A percentile compares a stretch with the other conserved stretches of the same genome.
Evolutionary conservation across 2,113 vertebrate species (phyloP).

Genomic region (Dolichallabes microphthalmus): DNA sequence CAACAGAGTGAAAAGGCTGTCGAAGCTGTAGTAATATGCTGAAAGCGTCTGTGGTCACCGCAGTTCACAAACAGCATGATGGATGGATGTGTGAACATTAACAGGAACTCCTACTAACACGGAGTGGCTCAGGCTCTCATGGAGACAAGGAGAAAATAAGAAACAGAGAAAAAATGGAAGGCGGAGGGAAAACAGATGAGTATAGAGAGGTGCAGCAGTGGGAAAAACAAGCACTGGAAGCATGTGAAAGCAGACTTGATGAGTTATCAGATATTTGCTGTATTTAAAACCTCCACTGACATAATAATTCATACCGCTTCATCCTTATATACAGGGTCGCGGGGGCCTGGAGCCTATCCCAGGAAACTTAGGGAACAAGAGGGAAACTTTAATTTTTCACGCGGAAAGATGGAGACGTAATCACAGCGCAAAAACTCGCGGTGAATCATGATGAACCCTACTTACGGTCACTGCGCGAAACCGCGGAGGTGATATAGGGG

Average conservation of each 20-base stretch:
- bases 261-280: neutral
- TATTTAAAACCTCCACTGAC: neutral
- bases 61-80: neutral
- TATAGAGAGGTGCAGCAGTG: neutral
- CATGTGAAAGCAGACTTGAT: neutral
- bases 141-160: neutral
- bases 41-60: neutral
- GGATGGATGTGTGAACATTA: conserved; percentile 1
- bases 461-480: too few relatives aligned
- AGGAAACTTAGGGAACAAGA: too few relatives aligned
- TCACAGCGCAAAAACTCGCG: too few relatives aligned
- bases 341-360: too few relatives aligned
- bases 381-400: too few relatives aligned
- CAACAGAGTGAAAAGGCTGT: neutral
- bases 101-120: neutral
- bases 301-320: too few relatives aligned
- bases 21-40: neutral
- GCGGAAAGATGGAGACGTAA: too few relatives aligned
- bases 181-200: neutral
- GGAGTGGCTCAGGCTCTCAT: neutral
- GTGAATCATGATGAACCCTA: too few relatives aligned
- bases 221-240: neutral
- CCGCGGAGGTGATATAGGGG: too few relatives aligned
- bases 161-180: neutral
- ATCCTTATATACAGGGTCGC: too few relatives aligned